phyloP scores from a whole-genome alignment of 2,888 invertebrate species.

The Melitaea athalia region DNA sequence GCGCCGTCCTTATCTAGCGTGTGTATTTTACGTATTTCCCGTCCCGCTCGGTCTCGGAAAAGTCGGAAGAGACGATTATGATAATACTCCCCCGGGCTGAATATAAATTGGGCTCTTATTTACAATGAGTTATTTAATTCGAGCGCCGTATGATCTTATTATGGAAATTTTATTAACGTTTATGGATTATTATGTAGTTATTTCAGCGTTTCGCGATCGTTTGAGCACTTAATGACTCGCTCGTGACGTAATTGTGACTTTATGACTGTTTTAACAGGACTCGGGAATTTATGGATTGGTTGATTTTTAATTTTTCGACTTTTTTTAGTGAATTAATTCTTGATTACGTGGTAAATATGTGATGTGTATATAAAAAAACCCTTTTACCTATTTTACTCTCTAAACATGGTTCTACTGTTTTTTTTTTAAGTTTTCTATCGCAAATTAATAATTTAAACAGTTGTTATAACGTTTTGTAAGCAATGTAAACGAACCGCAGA shows the following conservation, averaged over 20 bases:
- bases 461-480: too few relatives aligned
- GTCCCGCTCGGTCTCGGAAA: constrained; percentile 32
- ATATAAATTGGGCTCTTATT: constrained; percentile 78
- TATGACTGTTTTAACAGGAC: constrained; percentile 15
- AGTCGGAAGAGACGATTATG: constrained; percentile 61
- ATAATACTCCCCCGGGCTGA: constrained; percentile 64
- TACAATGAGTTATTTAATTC: constrained; percentile 75
- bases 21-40: constrained; percentile 7
- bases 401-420: too few relatives aligned
- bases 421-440: too few relatives aligned
- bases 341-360: too few relatives aligned
- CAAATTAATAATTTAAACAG: too few relatives aligned
- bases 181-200: constrained; percentile 51
- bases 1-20: constrained; percentile 44
- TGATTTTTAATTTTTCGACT: constrained; percentile 5
- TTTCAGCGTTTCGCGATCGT: constrained; percentile 36
- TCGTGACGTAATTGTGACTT: constrained; percentile 27
- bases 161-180: constrained; percentile 67
- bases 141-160: constrained; percentile 57
- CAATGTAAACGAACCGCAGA: background rate
- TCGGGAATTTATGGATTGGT: constrained; percentile 13
- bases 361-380: too few relatives aligned
- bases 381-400: too few relatives aligned
- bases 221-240: constrained; percentile 37
- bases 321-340: background rate